Base-by-base conservation (phyloP, 2,888 invertebrate species). In the Eremobia ochroleuca region DNA sequence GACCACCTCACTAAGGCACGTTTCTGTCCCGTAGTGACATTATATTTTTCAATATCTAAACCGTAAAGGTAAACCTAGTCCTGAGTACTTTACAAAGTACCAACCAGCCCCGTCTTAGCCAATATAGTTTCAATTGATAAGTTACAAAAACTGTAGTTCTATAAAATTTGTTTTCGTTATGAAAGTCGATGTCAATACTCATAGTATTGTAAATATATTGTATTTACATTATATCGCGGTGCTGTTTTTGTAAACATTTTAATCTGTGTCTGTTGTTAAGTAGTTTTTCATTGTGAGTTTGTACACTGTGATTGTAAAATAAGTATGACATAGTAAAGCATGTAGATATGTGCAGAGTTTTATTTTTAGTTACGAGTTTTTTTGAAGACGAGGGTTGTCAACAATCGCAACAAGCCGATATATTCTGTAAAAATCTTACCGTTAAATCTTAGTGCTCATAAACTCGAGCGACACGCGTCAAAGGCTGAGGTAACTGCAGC, bases 141-240 rank as follows among this genome's bases (percentile, higher is more conserved):
- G 43, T 65, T 59, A 52, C 58, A n/a, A 74, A 65, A 68, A 28
- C 72, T 73, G 58, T 82, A 70, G 66, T 72, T 59, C 25, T 40
- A 37, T 67, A 37, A 79, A 68, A 71, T 40, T 71, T 40, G 59
- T 76, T 71, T 78, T 71, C 40, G 68, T 72, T 46, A 59, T 55
- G 43, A 59, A 72, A 74, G 59, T 73, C 52, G 43, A n/a, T 46
- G 28, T 64, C n/a, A 55, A 59, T 76, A 58, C 65, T 40, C 28
- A 70, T 72, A 74, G 66, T 84, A 88, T 86, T 87, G 90, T 89
- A 85, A 87, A 88, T 89, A 87, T 55, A 61, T 79, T 86, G 72
- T 82, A 78, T 84, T 85, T 80, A 72, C 76, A 79, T 68, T 37
- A 72, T 83, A 72, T 86, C 59, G 80, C 25, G 52, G 74, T 83